Evolutionary conservation across 2,113 vertebrate genomes (phyloP), one percentile per base, ranked within the genome.

Genomic region (Pardalotus punctatus): DNA sequence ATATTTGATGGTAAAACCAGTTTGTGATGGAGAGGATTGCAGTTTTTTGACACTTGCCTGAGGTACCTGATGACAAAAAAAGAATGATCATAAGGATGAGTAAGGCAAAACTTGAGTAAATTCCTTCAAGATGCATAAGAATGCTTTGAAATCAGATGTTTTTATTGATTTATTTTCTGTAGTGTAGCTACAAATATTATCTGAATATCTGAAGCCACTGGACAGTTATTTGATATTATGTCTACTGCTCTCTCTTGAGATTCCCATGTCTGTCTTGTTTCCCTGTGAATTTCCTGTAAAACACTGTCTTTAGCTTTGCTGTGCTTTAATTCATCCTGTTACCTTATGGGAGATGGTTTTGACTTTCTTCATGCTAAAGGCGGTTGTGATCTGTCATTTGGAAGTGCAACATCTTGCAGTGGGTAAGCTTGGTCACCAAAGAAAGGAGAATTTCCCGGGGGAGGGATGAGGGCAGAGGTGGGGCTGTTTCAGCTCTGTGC

Each of bases 81-180:
- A 81, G 33, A 81, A 83, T 25, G 42, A 60, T 88, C 20, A 14
- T 24, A 45, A 60, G 31, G 9, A 61, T 57, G 7, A 66, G 33
- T 28, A 57, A 66, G 47, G 61, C 19, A 66, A 35, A 82, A 73
- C 22, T 73, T 73, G 23, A 77, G 31, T 50, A 54, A 88, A 77
- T 73, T 84, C 29, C 12, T 72, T 76, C 61, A 78, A 64, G 42
- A 57, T 71, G 23, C 5, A 5, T 58, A 85, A 81, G 93, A 87
- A n/a, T 58, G 33, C 24, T 82, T 94, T 76, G 71, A 86, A 73
- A 82, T 67, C 15, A 51, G 80, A 60, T 57, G 71, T 11, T 11
- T 94, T 56, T 48, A 47, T 16, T 93, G 81, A 38, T 96, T 93
- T 72, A 51, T 95, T 94, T 95, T 87, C 28, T 69, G 17, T 48